Evolutionary conservation across 2,113 vertebrate species (phyloP).

Genomic region (Casuarius casuarius): DNA sequence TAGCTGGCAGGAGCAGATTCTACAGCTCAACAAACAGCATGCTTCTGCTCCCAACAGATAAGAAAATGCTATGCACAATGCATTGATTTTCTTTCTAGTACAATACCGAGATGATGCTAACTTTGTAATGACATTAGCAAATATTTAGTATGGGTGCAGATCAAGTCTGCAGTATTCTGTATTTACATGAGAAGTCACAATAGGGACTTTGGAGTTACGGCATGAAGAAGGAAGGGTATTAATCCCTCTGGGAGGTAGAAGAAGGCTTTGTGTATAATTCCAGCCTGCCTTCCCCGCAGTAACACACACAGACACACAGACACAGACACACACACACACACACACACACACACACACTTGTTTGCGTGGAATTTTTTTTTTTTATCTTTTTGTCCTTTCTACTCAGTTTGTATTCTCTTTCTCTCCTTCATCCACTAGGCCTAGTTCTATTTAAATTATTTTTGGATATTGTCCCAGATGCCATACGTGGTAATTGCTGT

Average conservation of each 20-base stretch:
- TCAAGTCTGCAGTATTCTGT: background rate
- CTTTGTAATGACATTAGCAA: background rate
- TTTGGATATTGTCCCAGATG: background rate
- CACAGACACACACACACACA: background rate
- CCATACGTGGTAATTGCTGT: background rate
- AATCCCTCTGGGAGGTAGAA: background rate
- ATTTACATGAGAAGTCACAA: background rate
- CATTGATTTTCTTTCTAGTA: conserved; percentile 13
- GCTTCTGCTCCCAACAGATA: conserved; percentile 24
- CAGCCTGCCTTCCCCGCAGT: too few species aligned
- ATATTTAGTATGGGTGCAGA: background rate
- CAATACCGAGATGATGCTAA: background rate
- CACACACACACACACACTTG: background rate
- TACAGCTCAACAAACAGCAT: background rate
- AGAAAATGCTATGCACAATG: background rate
- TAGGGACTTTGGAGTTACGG: background rate
- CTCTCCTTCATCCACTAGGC: background rate
- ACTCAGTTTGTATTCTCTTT: background rate
- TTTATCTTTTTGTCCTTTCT: background rate
- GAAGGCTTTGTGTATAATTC: background rate
- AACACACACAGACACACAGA: background rate
- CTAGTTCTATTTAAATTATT: background rate
- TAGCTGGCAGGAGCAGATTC: background rate
- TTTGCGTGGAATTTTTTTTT: background rate
- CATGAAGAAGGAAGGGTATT: background rate